These are phyloP conservation scores for Vespertilio murinus DNA, from an alignment of 2,797 vertebrate genomes.

Conservation along the genomic window DNA sequence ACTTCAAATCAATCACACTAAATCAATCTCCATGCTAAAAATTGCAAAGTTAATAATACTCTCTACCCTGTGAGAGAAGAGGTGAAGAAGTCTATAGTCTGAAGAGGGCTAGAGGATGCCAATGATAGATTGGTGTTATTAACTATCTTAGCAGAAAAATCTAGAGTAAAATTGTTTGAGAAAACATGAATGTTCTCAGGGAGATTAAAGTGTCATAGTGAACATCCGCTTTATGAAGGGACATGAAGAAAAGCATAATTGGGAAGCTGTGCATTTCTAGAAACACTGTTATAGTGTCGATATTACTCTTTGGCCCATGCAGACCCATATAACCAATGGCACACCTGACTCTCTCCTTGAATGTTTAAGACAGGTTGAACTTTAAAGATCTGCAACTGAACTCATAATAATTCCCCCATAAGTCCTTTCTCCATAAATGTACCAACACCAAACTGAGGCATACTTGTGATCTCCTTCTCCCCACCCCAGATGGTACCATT, in stretches of 20 bases:
- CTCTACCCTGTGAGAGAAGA: not conserved
- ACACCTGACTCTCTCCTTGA: not conserved
- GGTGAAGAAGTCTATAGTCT: not conserved
- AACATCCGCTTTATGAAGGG: not conserved
- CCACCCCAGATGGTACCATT: not conserved
- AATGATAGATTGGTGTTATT: not conserved
- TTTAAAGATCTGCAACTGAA: not conserved
- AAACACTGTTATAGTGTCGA: not conserved
- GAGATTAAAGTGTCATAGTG: not conserved
- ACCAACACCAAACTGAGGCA: not conserved
- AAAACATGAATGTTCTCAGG: not conserved
- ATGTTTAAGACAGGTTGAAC: not conserved
- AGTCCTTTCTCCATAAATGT: not conserved
- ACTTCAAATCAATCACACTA: not conserved
- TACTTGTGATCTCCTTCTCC: not conserved
- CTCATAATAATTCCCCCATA: not conserved
- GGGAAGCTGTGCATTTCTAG: not conserved
- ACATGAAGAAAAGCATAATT: not conserved
- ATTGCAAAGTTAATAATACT: not conserved
- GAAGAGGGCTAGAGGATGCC: not conserved
- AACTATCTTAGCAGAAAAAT: not conserved
- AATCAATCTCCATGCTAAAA: conserved; percentile 25
- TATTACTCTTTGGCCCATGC: not conserved
- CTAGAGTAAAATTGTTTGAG: not conserved
- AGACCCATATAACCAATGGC: not conserved